A percentile compares a stretch with the other conserved stretches of the same genome.
Conservation (phyloP, 2,888 invertebrate species). For the Aphrophora alni region DNA sequence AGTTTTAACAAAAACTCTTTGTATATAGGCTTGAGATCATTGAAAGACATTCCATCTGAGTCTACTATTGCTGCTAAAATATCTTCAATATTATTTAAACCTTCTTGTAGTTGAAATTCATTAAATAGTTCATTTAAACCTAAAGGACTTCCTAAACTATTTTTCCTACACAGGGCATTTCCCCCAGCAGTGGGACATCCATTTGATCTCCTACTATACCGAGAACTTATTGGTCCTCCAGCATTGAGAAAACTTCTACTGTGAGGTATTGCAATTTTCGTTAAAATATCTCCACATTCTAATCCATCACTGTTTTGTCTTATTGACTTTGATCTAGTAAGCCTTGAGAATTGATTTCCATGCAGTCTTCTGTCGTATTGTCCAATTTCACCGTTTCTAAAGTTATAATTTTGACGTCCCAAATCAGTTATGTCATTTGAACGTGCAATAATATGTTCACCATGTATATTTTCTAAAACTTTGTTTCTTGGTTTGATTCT, state of each 20-base stretch:
- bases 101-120: constrained; percentile 87
- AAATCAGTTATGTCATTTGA: not conserved
- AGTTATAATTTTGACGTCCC: not conserved
- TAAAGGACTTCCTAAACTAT: constrained; percentile 76
- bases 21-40: constrained; percentile 89
- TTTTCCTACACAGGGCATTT: constrained; percentile 38
- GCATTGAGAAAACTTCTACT: constrained; percentile 86
- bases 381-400: not conserved
- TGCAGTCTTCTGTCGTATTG: not conserved
- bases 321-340: not conserved
- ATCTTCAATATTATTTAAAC: constrained; percentile 85
- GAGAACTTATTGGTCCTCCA: constrained; percentile 62
- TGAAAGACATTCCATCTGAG: constrained; percentile 92
- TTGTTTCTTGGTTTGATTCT: constrained; percentile 24
- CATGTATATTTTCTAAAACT: not conserved
- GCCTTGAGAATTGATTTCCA: not conserved
- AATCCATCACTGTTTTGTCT: constrained; percentile 30
- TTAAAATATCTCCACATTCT: constrained; percentile 71
- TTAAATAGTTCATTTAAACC: constrained; percentile 88
- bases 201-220: constrained; percentile 36
- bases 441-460: not conserved
- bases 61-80: constrained; percentile 88
- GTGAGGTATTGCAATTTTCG: constrained; percentile 84
- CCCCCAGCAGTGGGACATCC: constrained; percentile 27
- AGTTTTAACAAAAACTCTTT: constrained; percentile 88